These are phyloP conservation scores for Dryobotodes eremita DNA, from an alignment of 2,888 invertebrate genomes.

Conservation along the genomic window DNA sequence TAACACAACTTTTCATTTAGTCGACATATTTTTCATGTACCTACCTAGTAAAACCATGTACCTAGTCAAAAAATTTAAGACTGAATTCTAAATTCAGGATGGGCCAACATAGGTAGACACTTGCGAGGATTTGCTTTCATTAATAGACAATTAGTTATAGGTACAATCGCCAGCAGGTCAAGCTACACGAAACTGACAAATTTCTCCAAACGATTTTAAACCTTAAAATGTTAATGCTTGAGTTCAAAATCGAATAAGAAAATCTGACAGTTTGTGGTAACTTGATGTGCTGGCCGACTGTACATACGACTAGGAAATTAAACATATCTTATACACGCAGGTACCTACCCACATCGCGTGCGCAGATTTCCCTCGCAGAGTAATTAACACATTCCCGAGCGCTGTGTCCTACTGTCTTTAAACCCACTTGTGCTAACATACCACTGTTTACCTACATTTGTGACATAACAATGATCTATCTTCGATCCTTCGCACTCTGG, in stretches of 20 bases:
- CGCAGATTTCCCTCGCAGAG: constrained; percentile 46
- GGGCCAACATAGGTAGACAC: not conserved
- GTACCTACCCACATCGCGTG: constrained; percentile 37
- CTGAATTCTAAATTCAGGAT: not conserved
- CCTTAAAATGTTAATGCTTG: too few species aligned
- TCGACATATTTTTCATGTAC: not conserved
- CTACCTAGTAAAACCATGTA: not conserved
- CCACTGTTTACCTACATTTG: not conserved
- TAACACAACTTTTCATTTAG: not conserved
- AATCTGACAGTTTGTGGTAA: too few species aligned
- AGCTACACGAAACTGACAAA: too few species aligned
- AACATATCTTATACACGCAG: constrained; percentile 2
- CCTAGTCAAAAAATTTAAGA: too few species aligned
- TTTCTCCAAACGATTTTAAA: too few species aligned
- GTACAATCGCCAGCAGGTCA: not conserved
- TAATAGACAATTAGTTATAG: not conserved
- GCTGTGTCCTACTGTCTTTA: constrained; percentile 20
- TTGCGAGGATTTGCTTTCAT: not conserved
- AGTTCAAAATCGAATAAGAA: too few species aligned
- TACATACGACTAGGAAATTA: constrained; percentile 16
- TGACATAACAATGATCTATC: constrained; percentile 1
- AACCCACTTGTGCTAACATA: constrained; percentile 2
- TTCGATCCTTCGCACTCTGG: not conserved
- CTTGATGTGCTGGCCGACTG: too few species aligned
- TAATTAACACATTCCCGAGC: constrained; percentile 46